phyloP scores from a whole-genome alignment of 2,113 vertebrate genomes.

The Urocolius indicus region DNA sequence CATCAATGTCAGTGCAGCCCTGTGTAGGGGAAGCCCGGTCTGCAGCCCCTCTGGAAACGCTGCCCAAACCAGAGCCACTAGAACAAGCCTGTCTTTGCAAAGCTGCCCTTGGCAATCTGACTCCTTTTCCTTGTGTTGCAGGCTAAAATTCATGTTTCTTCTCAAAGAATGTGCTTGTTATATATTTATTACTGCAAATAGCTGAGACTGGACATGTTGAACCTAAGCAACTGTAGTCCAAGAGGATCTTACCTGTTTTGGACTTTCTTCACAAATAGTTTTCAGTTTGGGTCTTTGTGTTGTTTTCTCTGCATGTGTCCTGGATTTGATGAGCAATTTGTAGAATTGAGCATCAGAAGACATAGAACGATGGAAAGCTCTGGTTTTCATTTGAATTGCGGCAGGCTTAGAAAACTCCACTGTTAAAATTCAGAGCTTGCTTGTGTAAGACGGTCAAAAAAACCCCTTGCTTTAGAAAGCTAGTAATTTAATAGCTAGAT shows the following conservation, averaged over 20 bases:
- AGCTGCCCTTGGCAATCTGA: not conserved
- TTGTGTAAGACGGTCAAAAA: not conserved
- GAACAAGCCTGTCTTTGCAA: not conserved
- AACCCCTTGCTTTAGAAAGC: not conserved
- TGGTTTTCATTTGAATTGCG: not conserved
- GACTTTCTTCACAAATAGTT: not conserved
- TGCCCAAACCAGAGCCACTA: not conserved
- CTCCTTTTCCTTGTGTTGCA: not conserved
- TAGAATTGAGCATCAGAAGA: not conserved
- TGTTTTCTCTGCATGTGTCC: not conserved
- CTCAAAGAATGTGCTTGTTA: not conserved
- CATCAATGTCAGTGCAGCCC: not conserved
- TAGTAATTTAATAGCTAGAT: not conserved
- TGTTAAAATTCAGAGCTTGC: not conserved
- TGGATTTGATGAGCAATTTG: not conserved
- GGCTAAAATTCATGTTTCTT: constrained; percentile 8
- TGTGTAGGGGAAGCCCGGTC: not conserved
- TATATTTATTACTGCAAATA: not conserved
- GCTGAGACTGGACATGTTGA: not conserved
- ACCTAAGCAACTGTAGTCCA: not conserved
- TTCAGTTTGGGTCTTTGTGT: not conserved
- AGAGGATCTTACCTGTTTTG: not conserved
- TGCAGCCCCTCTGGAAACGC: not conserved
- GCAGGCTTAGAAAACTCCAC: not conserved
- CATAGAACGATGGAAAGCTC: not conserved